Conservation (phyloP, 2,797 vertebrate species). For the Chelon labrosus region DNA sequence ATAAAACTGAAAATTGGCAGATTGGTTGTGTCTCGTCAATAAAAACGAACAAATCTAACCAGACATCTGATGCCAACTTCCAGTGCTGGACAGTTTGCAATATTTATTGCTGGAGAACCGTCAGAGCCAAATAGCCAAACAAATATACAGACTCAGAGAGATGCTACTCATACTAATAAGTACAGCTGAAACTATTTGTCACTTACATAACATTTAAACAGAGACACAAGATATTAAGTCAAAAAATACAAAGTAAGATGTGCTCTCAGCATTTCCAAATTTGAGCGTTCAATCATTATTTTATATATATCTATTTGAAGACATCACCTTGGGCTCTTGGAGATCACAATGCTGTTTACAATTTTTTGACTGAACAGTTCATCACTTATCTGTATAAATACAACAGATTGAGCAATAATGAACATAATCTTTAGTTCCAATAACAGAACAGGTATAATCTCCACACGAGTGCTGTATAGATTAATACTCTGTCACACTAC, state of each 20-base stretch:
- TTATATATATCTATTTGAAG: too few species aligned
- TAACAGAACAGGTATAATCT: background rate
- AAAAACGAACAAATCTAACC: conserved; percentile 6
- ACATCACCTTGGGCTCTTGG: too few species aligned
- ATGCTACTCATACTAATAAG: background rate
- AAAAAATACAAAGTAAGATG: background rate
- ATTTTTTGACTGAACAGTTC: too few species aligned
- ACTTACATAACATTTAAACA: background rate
- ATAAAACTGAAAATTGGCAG: background rate
- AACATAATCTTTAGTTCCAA: background rate
- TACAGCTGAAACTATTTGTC: background rate
- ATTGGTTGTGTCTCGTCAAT: background rate
- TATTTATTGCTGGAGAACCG: conserved; percentile 2
- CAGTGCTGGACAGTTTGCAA: conserved; percentile 1
- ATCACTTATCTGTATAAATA: background rate
- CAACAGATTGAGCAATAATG: background rate
- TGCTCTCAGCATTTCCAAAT: background rate
- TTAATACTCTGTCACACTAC: background rate
- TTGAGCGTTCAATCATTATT: background rate
- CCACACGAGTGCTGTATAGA: background rate
- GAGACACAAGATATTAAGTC: background rate
- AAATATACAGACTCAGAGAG: conserved; percentile 4
- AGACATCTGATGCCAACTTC: background rate
- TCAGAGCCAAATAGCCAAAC: background rate
- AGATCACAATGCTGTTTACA: too few species aligned